Percentiles rank a stretch among this genome's conserved stretches.
phyloP scores from a whole-genome alignment of 2,888 invertebrate genomes.

The Drosophila kokeensis region DNA sequence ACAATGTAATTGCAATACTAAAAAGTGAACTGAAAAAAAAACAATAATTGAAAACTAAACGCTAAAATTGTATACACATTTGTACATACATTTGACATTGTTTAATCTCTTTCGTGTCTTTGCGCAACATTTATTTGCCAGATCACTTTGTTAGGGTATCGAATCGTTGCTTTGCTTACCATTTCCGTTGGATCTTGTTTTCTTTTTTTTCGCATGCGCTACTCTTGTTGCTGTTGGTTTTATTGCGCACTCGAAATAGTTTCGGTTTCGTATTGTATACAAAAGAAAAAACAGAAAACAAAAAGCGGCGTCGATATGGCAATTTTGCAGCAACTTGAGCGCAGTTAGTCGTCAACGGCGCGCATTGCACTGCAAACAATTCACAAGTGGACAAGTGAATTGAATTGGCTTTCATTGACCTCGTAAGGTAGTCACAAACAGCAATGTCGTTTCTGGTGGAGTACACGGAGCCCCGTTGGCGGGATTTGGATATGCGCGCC shows the following conservation, averaged over 20 bases:
- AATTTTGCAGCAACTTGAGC: conserved; percentile 50
- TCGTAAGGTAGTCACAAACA: conserved; percentile 26
- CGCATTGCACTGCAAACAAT: conserved; percentile 38
- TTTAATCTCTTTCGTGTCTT: not conserved
- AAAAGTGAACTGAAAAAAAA: too few species aligned
- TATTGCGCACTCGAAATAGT: conserved; percentile 77
- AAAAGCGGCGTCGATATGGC: conserved; percentile 51
- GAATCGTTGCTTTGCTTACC: not conserved
- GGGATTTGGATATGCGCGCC: conserved; percentile 87
- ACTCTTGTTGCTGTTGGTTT: conserved; percentile 48
- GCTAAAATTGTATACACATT: not conserved
- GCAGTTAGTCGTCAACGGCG: conserved; percentile 63
- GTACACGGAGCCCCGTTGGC: conserved; percentile 86
- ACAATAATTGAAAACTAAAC: not conserved
- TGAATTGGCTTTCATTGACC: conserved; percentile 25
- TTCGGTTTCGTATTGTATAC: conserved; percentile 59
- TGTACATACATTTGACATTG: not conserved
- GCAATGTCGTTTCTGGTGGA: conserved; percentile 87
- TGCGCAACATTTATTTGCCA: not conserved
- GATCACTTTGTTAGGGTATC: conserved; percentile 17
- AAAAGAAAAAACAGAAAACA: conserved; percentile 18
- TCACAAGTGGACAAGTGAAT: conserved; percentile 9
- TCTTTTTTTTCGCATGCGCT: conserved; percentile 15
- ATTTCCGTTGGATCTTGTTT: conserved; percentile 7
- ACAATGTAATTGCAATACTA: not conserved